These are phyloP conservation scores for Nasua narica DNA, from an alignment of 2,797 vertebrate genomes.

Conservation along the genomic window DNA sequence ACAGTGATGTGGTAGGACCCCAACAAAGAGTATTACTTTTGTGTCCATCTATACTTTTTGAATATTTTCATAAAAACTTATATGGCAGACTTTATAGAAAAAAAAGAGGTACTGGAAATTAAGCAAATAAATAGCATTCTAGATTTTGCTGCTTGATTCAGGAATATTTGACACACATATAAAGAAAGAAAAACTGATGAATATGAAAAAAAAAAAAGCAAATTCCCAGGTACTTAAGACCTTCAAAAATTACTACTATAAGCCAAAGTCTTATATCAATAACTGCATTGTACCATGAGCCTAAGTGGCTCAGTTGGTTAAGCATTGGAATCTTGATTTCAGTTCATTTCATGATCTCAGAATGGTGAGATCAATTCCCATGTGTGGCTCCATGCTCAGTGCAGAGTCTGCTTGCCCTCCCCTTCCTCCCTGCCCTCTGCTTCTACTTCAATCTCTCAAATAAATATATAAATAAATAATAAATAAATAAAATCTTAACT, in stretches of 20 bases:
- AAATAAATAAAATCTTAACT: not conserved
- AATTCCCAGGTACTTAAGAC: not conserved
- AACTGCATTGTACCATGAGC: not conserved
- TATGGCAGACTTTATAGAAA: not conserved
- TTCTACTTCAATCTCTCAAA: not conserved
- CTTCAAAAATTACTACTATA: not conserved
- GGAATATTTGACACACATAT: constrained; percentile 1
- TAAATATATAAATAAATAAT: not conserved
- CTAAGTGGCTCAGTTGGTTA: not conserved
- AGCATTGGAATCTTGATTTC: not conserved
- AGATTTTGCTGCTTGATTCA: constrained; percentile 16
- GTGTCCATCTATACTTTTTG: not conserved
- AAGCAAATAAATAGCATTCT: constrained; percentile 19
- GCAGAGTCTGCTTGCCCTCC: not conserved
- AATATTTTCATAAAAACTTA: constrained; percentile 21
- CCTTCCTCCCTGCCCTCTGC: not conserved
- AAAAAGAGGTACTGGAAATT: not conserved
- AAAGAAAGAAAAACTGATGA: constrained; percentile 19
- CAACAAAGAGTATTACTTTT: not conserved
- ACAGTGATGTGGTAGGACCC: not conserved
- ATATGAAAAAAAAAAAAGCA: constrained; percentile 20
- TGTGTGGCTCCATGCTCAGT: not conserved
- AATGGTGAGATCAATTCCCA: not conserved
- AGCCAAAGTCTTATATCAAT: not conserved
- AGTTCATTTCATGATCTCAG: not conserved